Evolutionary conservation across 2,888 invertebrate species (phyloP), one percentile per base, ranked within the genome.

Genomic region (Epicampocera succincta): DNA sequence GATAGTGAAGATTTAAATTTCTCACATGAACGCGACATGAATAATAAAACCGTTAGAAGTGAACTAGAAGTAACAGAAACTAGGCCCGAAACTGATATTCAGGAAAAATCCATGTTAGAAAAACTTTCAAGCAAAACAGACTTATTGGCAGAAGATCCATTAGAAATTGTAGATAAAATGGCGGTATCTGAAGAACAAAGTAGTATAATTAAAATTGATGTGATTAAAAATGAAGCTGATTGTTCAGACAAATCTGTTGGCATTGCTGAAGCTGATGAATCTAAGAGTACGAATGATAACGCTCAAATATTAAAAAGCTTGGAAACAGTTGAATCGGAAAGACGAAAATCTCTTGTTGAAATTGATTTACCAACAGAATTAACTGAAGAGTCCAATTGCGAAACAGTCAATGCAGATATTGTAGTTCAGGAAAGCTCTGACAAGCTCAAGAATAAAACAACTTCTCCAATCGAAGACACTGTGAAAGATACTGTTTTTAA

Each of bases 1-100:
- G 83, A 78, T 61, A 73, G 79, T 72, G 80, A 77, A 17, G 80
- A 80, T 11, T 38, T 78, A n/a, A 72, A 44, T 72, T 15, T 50
- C 1, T 66, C 78, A 2, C 68, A 56, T 38, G 75, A 72, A 56
- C 15, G 42, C 15, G 63, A 38, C 13, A 15, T 56, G 46, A 65
- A 48, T 71, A 33, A 38, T n/a, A 44, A 50, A 56, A 58, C 19
- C 25, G n/a, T 5, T 12, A 44, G 42, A 54, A 65, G 38, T 58
- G 13, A 17, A 42, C 3, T 15, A 6, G 25, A 54, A 66, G 11
- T 17, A 15, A 58, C 52, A 13, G 1, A 50, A 12, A 0, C 15
- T 11, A 17, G 42, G 12, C 3, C 19, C n/a, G 61, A 73, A 11
- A 13, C 17, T 5, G 8, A 61, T 12, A 38, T 8, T 25, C 19